Evolutionary conservation across 1,140 invertebrate genomes (phyloP), one percentile per base, ranked within the genome.

Genomic region (Brachionus asplanchnoidis): DNA sequence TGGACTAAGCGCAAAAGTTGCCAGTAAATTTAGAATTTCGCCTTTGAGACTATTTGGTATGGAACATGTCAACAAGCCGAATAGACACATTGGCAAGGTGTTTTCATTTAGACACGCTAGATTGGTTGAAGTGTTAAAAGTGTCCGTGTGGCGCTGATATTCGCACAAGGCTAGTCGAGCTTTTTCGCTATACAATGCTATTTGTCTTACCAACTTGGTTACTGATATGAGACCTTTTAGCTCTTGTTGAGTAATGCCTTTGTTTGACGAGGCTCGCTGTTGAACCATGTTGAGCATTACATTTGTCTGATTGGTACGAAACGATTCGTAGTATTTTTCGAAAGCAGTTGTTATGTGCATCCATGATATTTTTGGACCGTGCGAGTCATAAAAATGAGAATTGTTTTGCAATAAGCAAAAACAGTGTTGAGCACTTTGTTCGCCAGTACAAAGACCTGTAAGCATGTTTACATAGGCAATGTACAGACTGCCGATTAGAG

Each of bases 391-490:
- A 56, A 17, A 84, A 85, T 46, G 68, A 42, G 20, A 92, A 88
- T 93, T 93, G 85, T 93, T 92, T 87, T 95, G 95, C 12, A 98
- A 91, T 87, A 97, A 92, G 87, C 94, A 94, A 89, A 95, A 97
- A 66, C 94, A 94, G 89, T 95, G 93, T 78, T 93, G 91, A 0
- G 95, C 94, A 32, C 93, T 92, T 87, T 92, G 91, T 20, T 91
- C 91, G 26, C 93, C 93, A 85, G 93, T 93, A 0, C 94, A 93
- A 28, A 98, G 90, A 8, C 95, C 93, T 0, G 93, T 93, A 83
- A 97, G 91, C 92, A 97, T 95, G 85, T 93, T 93, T 65, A 97
- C 90, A 89, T 97, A 97, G 0, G 94, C 93, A 8, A 95, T 93
- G 88, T 95, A 95, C 36, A 97, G 89, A 2, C 93, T 92, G 12